These are phyloP conservation scores for Agrochola circellaris DNA, from an alignment of 2,888 invertebrate species.

Conservation along the genomic window DNA sequence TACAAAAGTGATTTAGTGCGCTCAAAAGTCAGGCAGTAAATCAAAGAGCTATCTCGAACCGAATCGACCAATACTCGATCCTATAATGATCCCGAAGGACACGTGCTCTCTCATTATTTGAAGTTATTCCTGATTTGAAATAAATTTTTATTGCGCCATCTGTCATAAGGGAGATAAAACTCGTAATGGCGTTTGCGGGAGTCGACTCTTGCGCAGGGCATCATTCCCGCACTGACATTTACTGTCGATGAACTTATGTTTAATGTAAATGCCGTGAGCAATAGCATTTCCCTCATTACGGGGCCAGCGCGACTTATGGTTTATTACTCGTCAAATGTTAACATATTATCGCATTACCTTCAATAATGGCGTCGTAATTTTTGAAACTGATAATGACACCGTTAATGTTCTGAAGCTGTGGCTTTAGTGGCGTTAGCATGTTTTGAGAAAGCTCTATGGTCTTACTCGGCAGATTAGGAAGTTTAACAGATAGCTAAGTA, in stretches of 20 bases:
- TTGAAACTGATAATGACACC: conserved; percentile 60
- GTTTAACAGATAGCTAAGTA: conserved; percentile 18
- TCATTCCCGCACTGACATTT: conserved; percentile 85
- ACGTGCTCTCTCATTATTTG: conserved; percentile 88
- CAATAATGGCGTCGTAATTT: conserved; percentile 71
- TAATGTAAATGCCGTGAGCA: conserved; percentile 81
- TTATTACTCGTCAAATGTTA: conserved; percentile 84
- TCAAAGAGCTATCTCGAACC: conserved; percentile 84
- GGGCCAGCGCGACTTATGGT: conserved; percentile 68
- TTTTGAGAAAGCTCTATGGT: conserved; percentile 27
- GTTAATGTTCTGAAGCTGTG: conserved; percentile 37
- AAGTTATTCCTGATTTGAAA: conserved; percentile 87
- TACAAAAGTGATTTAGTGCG: conserved; percentile 89
- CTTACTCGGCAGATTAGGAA: conserved; percentile 54
- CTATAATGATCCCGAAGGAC: conserved; percentile 83
- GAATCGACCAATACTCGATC: conserved; percentile 78
- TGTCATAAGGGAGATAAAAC: conserved; percentile 88
- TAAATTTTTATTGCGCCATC: conserved; percentile 89
- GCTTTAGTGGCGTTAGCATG: conserved; percentile 44
- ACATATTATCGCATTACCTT: conserved; percentile 72
- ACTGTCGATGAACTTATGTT: conserved; percentile 83
- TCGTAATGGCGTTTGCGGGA: conserved; percentile 83
- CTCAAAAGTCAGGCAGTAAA: conserved; percentile 89
- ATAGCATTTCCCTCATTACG: conserved; percentile 84
- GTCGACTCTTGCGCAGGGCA: conserved; percentile 75